Evolutionary conservation across 1,140 invertebrate species (phyloP).

Genomic region (Saccostrea echinata): DNA sequence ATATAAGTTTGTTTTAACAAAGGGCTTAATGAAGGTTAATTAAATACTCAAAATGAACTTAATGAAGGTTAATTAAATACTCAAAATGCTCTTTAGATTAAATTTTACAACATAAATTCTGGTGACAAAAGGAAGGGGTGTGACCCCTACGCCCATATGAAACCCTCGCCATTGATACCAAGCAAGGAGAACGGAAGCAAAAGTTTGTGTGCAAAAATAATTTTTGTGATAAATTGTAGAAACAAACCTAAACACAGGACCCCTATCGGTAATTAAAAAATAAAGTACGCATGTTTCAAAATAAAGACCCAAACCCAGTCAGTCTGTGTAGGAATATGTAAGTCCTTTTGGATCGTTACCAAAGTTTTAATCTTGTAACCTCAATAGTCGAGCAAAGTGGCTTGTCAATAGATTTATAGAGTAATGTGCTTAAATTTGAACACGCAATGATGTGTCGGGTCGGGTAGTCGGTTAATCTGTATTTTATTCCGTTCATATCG

Average conservation of each 20-base stretch:
- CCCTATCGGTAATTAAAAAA: neutral
- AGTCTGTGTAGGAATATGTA: neutral
- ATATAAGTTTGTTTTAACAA: too few species aligned
- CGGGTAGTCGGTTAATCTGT: conserved; percentile 8
- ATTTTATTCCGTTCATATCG: neutral
- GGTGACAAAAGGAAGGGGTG: too few species aligned
- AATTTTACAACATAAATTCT: too few species aligned
- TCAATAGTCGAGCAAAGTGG: conserved; percentile 18
- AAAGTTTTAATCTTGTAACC: conserved; percentile 30
- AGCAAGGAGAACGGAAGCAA: neutral
- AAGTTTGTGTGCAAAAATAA: neutral
- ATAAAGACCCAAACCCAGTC: neutral
- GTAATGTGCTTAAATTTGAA: conserved; percentile 21
- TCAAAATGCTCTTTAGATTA: too few species aligned
- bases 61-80: too few species aligned
- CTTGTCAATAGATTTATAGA: conserved; percentile 8
- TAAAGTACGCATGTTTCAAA: neutral
- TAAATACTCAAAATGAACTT: too few species aligned
- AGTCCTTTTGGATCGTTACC: neutral
- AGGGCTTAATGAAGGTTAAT: too few species aligned
- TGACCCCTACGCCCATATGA: too few species aligned
- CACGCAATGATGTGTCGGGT: neutral
- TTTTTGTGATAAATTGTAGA: neutral
- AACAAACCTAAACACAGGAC: neutral
- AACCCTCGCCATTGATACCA: too few species aligned